A percentile compares a stretch with the other conserved stretches of the same genome.
phyloP scores from a whole-genome alignment of 2,888 invertebrate genomes.

The Drosophila barbarae region DNA sequence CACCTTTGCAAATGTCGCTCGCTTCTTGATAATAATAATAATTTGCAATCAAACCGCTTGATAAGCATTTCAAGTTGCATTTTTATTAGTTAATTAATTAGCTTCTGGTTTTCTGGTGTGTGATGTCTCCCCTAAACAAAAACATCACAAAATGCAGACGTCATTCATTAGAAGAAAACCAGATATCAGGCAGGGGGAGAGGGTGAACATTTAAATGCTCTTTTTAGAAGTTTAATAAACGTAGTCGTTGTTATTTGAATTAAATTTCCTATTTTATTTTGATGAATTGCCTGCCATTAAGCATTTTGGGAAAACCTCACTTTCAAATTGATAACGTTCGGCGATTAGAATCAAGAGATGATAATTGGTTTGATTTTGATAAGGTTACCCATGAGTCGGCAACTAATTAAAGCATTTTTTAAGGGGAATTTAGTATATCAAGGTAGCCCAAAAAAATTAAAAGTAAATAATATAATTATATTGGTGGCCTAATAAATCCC shows the following conservation, averaged over 20 bases:
- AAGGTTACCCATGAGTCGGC: conserved; percentile 1
- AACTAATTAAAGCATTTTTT: conserved; percentile 1
- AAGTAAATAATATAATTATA: not conserved
- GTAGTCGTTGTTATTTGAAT: too few species aligned
- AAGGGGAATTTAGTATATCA: not conserved
- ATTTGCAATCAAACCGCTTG: conserved; percentile 38
- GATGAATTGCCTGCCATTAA: conserved; percentile 6
- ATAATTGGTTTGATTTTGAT: conserved; percentile 9
- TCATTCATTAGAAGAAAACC: conserved; percentile 42
- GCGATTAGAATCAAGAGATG: conserved; percentile 16
- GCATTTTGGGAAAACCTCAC: conserved; percentile 18
- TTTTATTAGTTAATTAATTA: conserved; percentile 36
- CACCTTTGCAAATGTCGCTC: conserved; percentile 24
- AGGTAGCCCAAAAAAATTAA: not conserved
- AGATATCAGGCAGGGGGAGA: conserved; percentile 11
- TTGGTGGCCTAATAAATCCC: not conserved
- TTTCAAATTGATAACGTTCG: conserved; percentile 2
- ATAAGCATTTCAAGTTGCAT: conserved; percentile 45
- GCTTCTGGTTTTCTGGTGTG: conserved; percentile 12
- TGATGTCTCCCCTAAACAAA: conserved; percentile 19
- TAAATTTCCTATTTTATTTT: not conserved
- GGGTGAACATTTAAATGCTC: conserved; percentile 3
- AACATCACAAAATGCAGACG: conserved; percentile 38
- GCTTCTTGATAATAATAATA: conserved; percentile 16
- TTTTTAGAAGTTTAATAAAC: not conserved